Percentiles rank a stretch among this genome's conserved stretches.
phyloP scores from a whole-genome alignment of 2,888 invertebrate genomes.

The Taphrorychus bicolor region DNA sequence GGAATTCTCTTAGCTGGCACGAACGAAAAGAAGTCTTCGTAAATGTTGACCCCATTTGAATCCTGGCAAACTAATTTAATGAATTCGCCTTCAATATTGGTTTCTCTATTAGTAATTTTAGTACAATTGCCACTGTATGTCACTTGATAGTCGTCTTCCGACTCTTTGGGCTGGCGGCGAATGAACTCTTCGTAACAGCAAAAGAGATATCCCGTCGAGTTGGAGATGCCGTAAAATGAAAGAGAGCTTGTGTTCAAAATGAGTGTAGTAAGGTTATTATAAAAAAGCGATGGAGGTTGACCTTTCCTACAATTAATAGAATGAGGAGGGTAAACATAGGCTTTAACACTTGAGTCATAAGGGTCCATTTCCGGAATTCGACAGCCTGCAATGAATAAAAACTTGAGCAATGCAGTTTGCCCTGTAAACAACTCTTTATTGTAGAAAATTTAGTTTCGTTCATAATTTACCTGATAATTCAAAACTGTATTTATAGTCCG shows the following conservation, averaged over 20 bases:
- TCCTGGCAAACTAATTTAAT: constrained; percentile 71
- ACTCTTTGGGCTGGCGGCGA: constrained; percentile 61
- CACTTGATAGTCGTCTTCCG: constrained; percentile 62
- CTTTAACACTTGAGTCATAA: constrained; percentile 65
- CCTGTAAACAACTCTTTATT: too few relatives aligned
- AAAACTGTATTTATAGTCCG: too few relatives aligned
- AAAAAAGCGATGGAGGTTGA: constrained; percentile 63
- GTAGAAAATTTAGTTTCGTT: too few relatives aligned
- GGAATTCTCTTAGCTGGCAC: constrained; percentile 61
- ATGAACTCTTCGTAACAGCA: constrained; percentile 71
- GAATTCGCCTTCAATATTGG: constrained; percentile 68
- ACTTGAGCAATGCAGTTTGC: too few relatives aligned
- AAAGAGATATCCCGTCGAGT: constrained; percentile 59
- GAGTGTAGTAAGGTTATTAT: constrained; percentile 67
- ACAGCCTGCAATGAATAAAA: constrained; percentile 65
- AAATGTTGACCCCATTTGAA: constrained; percentile 59
- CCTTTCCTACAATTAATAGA: constrained; percentile 62
- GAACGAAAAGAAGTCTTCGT: constrained; percentile 74
- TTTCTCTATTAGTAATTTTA: constrained; percentile 60
- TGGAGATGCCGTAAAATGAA: constrained; percentile 60
- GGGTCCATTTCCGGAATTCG: constrained; percentile 71
- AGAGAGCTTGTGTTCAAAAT: constrained; percentile 61
- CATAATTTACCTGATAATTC: too few relatives aligned
- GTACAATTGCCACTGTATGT: constrained; percentile 62
- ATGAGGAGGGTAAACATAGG: constrained; percentile 63